phyloP scores from a whole-genome alignment of 1,140 invertebrate genomes.

The Cephus cinctus region DNA sequence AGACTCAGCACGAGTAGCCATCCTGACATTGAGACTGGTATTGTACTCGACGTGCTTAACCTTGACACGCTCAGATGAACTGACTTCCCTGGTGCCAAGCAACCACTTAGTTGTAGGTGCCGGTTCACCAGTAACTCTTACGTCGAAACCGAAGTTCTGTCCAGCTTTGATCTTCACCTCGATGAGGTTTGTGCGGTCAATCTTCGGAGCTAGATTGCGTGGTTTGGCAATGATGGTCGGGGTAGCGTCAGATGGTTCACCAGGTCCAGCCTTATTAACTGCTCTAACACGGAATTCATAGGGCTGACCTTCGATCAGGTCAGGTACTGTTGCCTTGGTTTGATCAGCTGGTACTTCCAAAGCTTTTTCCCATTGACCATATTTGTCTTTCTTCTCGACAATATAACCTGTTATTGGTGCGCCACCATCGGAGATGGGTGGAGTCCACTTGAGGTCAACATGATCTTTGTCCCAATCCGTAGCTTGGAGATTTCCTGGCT shows the following conservation, averaged over 20 bases:
- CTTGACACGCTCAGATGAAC: slow-evolving; percentile 68
- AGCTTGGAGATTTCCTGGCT: slow-evolving; percentile 85
- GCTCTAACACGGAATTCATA: slow-evolving; percentile 91
- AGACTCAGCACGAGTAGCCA: slow-evolving; percentile 83
- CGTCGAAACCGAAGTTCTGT: slow-evolving; percentile 78
- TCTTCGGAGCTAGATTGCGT: slow-evolving; percentile 80
- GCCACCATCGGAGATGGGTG: slow-evolving; percentile 80
- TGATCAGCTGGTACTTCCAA: slow-evolving; percentile 75
- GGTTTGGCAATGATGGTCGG: slow-evolving; percentile 89
- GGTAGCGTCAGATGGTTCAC: slow-evolving; percentile 85
- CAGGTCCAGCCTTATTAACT: slow-evolving; percentile 90
- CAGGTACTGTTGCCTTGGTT: slow-evolving; percentile 82
- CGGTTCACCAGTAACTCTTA: slow-evolving; percentile 86
- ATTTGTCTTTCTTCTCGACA: slow-evolving; percentile 92
- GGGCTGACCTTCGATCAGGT: slow-evolving; percentile 86
- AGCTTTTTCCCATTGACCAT: slow-evolving; percentile 92
- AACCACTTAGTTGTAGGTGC: slow-evolving; percentile 89
- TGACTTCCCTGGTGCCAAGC: slow-evolving; percentile 71
- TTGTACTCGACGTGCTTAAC: slow-evolving; percentile 85
- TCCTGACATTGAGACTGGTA: slow-evolving; percentile 82
- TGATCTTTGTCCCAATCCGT: slow-evolving; percentile 97
- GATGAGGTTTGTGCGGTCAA: slow-evolving; percentile 84
- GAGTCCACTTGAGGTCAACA: slow-evolving; percentile 85
- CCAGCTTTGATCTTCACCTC: slow-evolving; percentile 87
- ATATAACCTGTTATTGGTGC: slow-evolving; percentile 85